Conservation (phyloP, 2,113 vertebrate genomes). For the Heliornis fulica region DNA sequence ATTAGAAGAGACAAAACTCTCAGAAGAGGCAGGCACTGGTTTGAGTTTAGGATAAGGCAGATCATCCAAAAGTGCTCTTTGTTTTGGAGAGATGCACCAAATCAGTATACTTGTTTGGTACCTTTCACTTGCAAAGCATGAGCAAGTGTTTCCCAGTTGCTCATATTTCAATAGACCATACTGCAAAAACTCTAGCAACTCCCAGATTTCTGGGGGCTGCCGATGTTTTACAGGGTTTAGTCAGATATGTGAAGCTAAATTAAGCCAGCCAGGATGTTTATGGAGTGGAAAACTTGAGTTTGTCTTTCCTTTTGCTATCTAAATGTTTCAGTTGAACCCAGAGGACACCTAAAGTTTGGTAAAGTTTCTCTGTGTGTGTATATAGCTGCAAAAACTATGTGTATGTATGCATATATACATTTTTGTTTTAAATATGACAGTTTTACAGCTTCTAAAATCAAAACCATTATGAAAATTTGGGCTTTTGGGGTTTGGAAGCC, state of each 20-base stretch:
- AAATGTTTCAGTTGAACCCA: background rate
- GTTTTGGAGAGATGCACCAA: background rate
- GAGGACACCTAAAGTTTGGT: background rate
- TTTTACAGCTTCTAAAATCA: background rate
- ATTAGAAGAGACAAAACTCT: background rate
- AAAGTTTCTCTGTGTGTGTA: accelerated
- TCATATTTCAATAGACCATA: background rate
- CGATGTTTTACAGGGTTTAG: background rate
- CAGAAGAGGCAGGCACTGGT: background rate
- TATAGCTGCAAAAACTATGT: background rate
- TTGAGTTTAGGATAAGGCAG: background rate
- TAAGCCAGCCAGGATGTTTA: background rate
- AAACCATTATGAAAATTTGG: background rate
- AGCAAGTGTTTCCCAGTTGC: background rate
- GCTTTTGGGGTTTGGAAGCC: background rate
- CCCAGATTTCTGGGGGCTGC: background rate
- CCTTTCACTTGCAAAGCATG: background rate
- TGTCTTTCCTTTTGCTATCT: background rate
- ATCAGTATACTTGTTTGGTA: background rate
- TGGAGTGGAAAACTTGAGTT: background rate
- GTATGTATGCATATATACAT: background rate
- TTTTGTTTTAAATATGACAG: background rate
- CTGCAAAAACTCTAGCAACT: background rate
- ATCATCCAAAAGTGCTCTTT: background rate
- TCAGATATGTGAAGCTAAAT: background rate